These are phyloP conservation scores for Mystacornis crossleyi DNA, from an alignment of 2,113 vertebrate genomes.

Conservation along the genomic window DNA sequence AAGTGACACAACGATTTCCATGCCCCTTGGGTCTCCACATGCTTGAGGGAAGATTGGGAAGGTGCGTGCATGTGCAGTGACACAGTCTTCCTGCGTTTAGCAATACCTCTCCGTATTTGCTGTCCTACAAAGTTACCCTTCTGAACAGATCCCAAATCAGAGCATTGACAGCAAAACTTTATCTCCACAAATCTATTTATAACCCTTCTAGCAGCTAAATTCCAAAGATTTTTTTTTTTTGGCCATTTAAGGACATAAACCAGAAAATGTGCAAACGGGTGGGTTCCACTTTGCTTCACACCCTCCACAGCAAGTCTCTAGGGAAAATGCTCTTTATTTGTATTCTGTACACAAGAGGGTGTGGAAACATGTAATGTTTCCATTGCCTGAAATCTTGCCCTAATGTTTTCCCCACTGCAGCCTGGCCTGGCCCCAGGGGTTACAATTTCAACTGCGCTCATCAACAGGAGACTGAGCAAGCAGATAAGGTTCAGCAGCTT, in stretches of 20 bases:
- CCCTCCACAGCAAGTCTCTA: neutral
- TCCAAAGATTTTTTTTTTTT: conserved; percentile 12
- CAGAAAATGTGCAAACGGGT: conserved; percentile 23
- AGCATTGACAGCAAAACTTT: conserved; percentile 14
- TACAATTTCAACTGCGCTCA: neutral
- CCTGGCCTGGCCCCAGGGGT: neutral
- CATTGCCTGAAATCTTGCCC: conserved; percentile 36
- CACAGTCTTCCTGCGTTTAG: neutral
- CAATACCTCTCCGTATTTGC: neutral
- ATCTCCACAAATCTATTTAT: conserved; percentile 39
- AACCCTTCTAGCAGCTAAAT: conserved; percentile 26
- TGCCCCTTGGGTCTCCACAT: neutral
- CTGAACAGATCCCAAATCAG: neutral
- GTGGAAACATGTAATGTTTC: conserved; percentile 51
- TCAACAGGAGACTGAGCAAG: neutral
- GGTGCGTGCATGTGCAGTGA: fast-evolving
- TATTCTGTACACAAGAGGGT: conserved; percentile 46
- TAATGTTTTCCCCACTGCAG: conserved; percentile 43
- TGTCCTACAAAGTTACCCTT: neutral
- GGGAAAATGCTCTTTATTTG: conserved; percentile 29
- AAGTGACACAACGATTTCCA: neutral
- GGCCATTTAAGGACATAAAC: conserved; percentile 54
- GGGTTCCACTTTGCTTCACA: conserved; percentile 24
- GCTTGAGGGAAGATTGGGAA: neutral
- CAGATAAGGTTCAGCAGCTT: conserved; percentile 11